These are phyloP conservation scores for Hystrix cristata DNA, from an alignment of 2,113 vertebrate genomes.

Conservation along the genomic window DNA sequence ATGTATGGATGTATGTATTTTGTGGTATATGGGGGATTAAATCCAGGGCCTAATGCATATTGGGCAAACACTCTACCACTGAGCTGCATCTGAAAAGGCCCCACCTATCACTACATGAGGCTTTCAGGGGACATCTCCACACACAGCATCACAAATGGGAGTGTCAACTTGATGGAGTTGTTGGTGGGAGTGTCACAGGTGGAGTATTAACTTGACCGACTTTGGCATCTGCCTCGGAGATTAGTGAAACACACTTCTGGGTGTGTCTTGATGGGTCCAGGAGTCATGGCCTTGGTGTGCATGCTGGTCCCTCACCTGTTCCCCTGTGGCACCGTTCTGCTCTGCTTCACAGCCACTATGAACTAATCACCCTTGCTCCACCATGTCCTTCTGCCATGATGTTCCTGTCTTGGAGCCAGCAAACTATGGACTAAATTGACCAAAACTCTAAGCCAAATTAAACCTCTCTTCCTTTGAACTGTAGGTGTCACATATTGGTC, in stretches of 20 bases:
- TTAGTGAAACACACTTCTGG: not conserved
- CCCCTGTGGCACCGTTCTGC: not conserved
- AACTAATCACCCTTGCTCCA: not conserved
- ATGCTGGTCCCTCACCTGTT: not conserved
- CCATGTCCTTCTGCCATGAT: not conserved
- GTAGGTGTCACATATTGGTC: not conserved
- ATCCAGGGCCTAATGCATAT: too few relatives aligned
- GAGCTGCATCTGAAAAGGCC: too few relatives aligned
- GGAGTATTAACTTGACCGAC: not conserved
- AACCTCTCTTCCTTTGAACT: not conserved
- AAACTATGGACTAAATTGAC: not conserved
- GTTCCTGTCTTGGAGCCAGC: not conserved
- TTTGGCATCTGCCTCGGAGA: not conserved
- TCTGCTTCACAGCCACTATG: not conserved
- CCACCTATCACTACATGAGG: too few relatives aligned
- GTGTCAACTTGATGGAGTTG: too few relatives aligned
- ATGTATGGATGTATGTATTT: too few relatives aligned
- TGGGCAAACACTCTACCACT: too few relatives aligned
- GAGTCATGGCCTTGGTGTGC: not conserved
- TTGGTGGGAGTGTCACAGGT: too few relatives aligned
- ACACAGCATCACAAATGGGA: too few relatives aligned
- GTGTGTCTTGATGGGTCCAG: not conserved
- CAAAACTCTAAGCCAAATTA: not conserved
- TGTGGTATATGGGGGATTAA: too few relatives aligned
- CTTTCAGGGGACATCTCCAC: too few relatives aligned